Evolutionary conservation across 2,113 vertebrate species (phyloP), one percentile per base, ranked within the genome.

Genomic region (Argyrosomus japonicus): DNA sequence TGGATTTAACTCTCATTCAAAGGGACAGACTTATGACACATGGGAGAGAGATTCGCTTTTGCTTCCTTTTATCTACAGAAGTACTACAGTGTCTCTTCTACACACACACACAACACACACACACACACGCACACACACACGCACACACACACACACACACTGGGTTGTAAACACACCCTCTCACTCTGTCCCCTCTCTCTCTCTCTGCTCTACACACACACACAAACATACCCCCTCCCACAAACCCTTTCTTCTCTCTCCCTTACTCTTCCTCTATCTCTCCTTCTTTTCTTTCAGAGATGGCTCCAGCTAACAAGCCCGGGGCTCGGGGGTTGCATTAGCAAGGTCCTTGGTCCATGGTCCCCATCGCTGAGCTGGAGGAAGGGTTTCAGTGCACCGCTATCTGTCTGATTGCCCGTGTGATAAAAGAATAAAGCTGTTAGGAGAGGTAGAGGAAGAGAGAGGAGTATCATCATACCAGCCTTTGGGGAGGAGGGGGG

Each of bases 1-100:
- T 93, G 85, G 87, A 94, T 94, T 94, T 90, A 87, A 87, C 70
- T 79, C 90, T 92, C 82, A 94, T 93, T 88, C 74, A 64, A 87
- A 90, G 72, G 86, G 91, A 91, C 86, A 84, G 86, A 84, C 81
- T 87, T 80, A 80, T 87, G 89, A 92, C 86, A 89, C 91, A 86
- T 64, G 77, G 86, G 83, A 88, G 87, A 77, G 67, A 80, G 76
- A 88, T 87, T 85, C 50, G 2, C 76, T 78, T 89, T 83, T 80
- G 68, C 82, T 84, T 79, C 61, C 84, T 87, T 92, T 93, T 91
- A 91, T 93, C 84, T 80, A 51, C 6, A 25, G 79, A 74, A 76
- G 79, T 36, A 67, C 81, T 19, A 70, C 78, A 62, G 62, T 58
- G 47, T 79, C 53, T 74, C 43, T 40, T 83, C 56, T 13, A 19